Evolutionary conservation across 2,888 invertebrate species (phyloP).

Genomic region (Rhaphigaster nebulosa): DNA sequence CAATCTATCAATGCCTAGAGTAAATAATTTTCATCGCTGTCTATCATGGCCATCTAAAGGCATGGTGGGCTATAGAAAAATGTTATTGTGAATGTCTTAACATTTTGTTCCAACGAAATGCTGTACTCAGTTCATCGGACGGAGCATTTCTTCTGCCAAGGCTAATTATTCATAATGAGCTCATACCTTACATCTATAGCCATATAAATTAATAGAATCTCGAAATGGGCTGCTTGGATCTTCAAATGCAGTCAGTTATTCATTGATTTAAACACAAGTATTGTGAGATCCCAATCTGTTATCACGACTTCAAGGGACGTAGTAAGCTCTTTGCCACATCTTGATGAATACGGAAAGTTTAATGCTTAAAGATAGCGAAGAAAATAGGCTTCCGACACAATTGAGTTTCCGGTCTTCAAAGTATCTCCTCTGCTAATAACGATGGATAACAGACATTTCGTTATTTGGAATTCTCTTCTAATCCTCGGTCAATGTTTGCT

Average conservation of each 20-base stretch:
- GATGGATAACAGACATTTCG: not conserved
- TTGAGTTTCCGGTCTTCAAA: not conserved
- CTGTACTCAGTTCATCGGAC: not conserved
- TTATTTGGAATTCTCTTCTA: not conserved
- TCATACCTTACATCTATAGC: not conserved
- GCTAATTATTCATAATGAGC: not conserved
- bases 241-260: not conserved
- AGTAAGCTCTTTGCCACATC: not conserved
- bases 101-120: not conserved
- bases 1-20: not conserved
- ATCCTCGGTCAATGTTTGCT: no score
- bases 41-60: not conserved
- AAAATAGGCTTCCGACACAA: not conserved
- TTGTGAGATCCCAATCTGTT: not conserved
- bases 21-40: not conserved
- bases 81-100: not conserved
- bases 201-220: not conserved
- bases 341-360: not conserved
- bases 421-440: not conserved
- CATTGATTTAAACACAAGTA: not conserved
- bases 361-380: not conserved
- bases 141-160: not conserved
- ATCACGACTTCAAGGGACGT: not conserved
- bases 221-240: not conserved
- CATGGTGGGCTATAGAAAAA: not conserved